Conservation (phyloP, 2,113 vertebrate genomes). For the Paracanthobrama guichenoti region DNA sequence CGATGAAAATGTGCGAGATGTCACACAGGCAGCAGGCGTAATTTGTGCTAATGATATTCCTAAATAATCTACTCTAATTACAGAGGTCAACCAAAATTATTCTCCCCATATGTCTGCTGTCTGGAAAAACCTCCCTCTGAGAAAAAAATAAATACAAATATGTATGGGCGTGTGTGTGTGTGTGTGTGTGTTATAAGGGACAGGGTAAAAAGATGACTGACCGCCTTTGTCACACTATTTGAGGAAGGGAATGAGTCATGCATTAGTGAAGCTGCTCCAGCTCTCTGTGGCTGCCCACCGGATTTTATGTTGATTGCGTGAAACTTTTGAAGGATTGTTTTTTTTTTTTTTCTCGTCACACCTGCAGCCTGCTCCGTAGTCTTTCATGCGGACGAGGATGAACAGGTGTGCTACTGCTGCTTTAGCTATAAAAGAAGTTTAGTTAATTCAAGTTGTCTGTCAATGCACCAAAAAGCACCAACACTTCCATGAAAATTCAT, state of each 20-base stretch:
- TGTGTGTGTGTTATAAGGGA: conserved; percentile 9
- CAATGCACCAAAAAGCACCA: background rate
- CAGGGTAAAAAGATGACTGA: conserved; percentile 7
- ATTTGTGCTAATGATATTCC: conserved; percentile 58
- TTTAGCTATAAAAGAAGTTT: background rate
- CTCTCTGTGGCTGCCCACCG: conserved; percentile 31
- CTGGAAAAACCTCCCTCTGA: conserved; percentile 43
- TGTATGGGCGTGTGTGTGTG: background rate
- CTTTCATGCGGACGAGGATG: background rate
- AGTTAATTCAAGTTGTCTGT: background rate
- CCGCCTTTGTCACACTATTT: conserved; percentile 43
- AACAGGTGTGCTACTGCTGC: conserved; percentile 36
- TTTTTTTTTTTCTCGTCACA: conserved; percentile 28
- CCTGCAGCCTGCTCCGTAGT: conserved; percentile 12
- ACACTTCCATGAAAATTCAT: background rate
- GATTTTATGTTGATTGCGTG: conserved; percentile 31
- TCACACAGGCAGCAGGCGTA: conserved; percentile 21
- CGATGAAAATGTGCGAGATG: conserved; percentile 29
- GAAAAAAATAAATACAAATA: background rate
- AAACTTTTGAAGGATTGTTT: conserved; percentile 28
- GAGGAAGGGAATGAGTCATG: conserved; percentile 43
- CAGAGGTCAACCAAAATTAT: conserved; percentile 69
- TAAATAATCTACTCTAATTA: conserved; percentile 59
- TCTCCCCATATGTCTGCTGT: conserved; percentile 63
- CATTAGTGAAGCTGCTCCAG: conserved; percentile 29